These are phyloP conservation scores for Cetoscarus ocellatus DNA, from an alignment of 2,797 vertebrate species.

Conservation along the genomic window DNA sequence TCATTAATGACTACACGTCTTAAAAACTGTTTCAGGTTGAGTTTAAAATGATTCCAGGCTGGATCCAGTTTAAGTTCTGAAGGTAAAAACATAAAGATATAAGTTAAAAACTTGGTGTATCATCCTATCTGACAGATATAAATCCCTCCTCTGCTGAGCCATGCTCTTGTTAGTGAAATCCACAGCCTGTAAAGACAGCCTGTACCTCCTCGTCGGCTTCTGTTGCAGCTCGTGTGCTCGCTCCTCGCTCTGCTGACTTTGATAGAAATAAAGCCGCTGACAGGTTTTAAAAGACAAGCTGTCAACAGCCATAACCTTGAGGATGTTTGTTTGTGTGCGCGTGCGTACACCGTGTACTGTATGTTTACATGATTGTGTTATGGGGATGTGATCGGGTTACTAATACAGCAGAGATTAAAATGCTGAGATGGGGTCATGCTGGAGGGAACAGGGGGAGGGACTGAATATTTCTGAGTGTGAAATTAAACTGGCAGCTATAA, in stretches of 20 bases:
- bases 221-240: constrained; percentile 30
- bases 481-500: constrained; percentile 11
- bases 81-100: too few species aligned
- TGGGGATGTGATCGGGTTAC: constrained; percentile 53
- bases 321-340: constrained; percentile 46
- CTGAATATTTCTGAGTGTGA: not conserved
- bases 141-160: constrained; percentile 18
- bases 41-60: too few species aligned
- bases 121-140: not conserved
- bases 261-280: constrained; percentile 82
- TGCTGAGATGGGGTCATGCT: constrained; percentile 56
- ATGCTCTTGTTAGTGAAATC: constrained; percentile 52
- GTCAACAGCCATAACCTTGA: constrained; percentile 81
- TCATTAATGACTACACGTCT: too few species aligned
- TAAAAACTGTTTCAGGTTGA: too few species aligned
- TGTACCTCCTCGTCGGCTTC: constrained; percentile 64
- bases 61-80: too few species aligned
- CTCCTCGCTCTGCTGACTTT: constrained; percentile 72
- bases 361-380: constrained; percentile 58
- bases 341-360: constrained; percentile 7
- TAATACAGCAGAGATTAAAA: constrained; percentile 64
- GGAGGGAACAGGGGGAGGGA: constrained; percentile 3
- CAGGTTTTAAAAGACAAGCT: constrained; percentile 84
- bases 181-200: constrained; percentile 38
- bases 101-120: too few species aligned